Evolutionary conservation across 2,113 vertebrate genomes (phyloP).

Genomic region (Lathamus discolor): DNA sequence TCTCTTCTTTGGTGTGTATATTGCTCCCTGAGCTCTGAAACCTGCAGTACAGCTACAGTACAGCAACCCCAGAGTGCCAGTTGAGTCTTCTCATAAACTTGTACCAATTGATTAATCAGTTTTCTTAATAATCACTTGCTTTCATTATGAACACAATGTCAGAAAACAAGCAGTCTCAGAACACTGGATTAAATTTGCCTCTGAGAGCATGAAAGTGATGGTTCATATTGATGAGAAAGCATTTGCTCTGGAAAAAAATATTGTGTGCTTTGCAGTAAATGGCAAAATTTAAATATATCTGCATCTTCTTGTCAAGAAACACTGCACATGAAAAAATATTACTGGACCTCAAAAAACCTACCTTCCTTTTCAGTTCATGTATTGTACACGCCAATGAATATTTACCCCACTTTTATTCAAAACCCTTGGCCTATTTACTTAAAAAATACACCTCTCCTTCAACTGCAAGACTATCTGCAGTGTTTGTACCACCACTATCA

Average conservation of each 20-base stretch:
- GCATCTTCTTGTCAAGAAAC: not conserved
- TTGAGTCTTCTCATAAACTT: not conserved
- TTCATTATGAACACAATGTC: not conserved
- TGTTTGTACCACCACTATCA: not conserved
- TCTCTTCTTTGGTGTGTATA: not conserved
- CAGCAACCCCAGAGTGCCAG: not conserved
- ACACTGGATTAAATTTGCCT: not conserved
- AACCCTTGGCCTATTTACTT: not conserved
- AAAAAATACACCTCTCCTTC: not conserved
- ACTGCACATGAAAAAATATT: not conserved
- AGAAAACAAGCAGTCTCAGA: not conserved
- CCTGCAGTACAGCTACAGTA: not conserved
- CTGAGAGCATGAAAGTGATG: not conserved
- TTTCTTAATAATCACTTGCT: constrained; percentile 6
- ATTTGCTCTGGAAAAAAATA: not conserved
- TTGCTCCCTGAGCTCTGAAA: not conserved
- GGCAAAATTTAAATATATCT: not conserved
- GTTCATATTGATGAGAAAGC: not conserved
- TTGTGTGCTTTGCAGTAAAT: not conserved
- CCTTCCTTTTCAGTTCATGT: not conserved
- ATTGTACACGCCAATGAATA: not conserved
- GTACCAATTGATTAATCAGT: not conserved
- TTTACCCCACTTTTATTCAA: not conserved
- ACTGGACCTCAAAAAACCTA: not conserved
- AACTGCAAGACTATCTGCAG: not conserved